phyloP scores from a whole-genome alignment of 2,797 vertebrate species.

The Nyctalus aviator region DNA sequence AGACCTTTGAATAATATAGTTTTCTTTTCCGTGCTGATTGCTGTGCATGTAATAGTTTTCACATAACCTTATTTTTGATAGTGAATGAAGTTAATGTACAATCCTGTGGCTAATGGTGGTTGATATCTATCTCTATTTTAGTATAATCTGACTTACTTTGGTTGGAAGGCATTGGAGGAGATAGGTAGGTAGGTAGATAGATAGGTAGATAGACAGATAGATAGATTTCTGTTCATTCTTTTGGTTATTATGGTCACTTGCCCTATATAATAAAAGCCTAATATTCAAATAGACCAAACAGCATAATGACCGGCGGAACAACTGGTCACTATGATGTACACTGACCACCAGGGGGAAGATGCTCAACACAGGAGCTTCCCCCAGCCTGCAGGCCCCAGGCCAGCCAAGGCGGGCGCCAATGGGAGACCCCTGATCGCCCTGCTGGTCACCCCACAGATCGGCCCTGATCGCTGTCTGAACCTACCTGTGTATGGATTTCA shows the following conservation, averaged over 20 bases:
- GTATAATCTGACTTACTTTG: background rate
- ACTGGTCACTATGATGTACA: too few species aligned
- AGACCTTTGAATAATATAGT: background rate
- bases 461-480: too few species aligned
- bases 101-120: background rate
- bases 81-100: background rate
- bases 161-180: background rate
- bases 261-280: too few species aligned
- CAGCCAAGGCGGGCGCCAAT: too few species aligned
- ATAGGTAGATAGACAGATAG: background rate
- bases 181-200: background rate
- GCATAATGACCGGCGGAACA: too few species aligned
- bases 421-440: too few species aligned
- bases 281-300: too few species aligned
- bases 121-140: background rate
- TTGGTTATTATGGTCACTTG: background rate
- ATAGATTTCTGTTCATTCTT: background rate
- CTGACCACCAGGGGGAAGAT: too few species aligned
- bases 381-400: too few species aligned
- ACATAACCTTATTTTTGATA: slow-evolving; percentile 3
- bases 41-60: background rate
- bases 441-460: too few species aligned
- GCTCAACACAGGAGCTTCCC: too few species aligned
- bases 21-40: background rate
- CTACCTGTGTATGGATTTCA: too few species aligned